Base-by-base conservation (phyloP, 2,797 vertebrate genomes). In the Lindbergichthys nudifrons region DNA sequence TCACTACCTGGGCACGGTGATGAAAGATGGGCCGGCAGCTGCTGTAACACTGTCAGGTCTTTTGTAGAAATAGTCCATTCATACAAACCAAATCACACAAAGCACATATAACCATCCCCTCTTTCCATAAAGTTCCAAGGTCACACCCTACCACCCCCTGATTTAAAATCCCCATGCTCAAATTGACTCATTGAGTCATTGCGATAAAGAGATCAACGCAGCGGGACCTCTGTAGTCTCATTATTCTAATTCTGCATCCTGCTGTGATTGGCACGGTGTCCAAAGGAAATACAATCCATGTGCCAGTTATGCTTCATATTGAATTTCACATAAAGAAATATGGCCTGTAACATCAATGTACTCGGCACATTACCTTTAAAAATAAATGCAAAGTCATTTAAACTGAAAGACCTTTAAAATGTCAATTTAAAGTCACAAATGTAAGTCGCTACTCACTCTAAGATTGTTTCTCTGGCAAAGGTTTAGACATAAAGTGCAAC, bases 161-260 rank as follows among this genome's bases (percentile, higher is more conserved):
- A 84, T 89, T 89, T 63, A 53, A 84, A 84, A 84, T 72, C 77
- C 82, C 80, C 8, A 0, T 66, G 68, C 87, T 85, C 70, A 54
- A 23, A 80, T 77, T 88, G 77, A 63, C 69, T 75, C 64, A 64
- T 62, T 73, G 74, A 81, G 59, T 78, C 73, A 51, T 23, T 53
- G 65, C 75, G 80, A 88, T 89, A 76, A 86, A 88, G 83, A 77
- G 81, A 88, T 89, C 86, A 82, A 70, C 88, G 18, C 88, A 87
- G 84, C 64, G 0, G 84, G 88, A 47, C 60, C 26, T 11, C 79
- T 5, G 68, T 47, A 3, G 74, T 73, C 83, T 91, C 84, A 85
- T 90, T 88, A 89, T 83, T 89, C 48, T 79, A 75, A 70, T 62
- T 84, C 76, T 74, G 53, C 11, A 62, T 80, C 78, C 0, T 59